phyloP scores from a whole-genome alignment of 1,140 invertebrate species.

The Lordiphosa stackelbergi region DNA sequence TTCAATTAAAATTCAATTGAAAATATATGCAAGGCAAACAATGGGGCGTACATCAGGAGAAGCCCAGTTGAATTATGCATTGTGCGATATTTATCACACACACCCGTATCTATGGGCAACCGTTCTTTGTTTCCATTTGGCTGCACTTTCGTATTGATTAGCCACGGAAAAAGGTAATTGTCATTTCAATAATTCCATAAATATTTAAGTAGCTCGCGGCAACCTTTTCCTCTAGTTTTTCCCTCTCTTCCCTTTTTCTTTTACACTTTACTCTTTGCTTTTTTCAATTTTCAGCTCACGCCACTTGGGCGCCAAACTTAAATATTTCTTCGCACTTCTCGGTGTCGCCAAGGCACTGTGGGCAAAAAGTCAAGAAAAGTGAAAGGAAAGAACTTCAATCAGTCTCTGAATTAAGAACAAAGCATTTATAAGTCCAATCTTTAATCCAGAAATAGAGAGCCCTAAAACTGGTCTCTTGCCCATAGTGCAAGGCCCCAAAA shows the following conservation, averaged over 20 bases:
- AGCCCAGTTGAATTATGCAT: constrained; percentile 49
- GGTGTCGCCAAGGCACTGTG: constrained; percentile 22
- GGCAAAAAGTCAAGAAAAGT: too few species aligned
- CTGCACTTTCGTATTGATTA: constrained; percentile 42
- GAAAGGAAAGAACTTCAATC: too few species aligned
- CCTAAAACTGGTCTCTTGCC: too few species aligned
- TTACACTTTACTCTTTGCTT: constrained; percentile 13
- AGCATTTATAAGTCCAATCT: too few species aligned
- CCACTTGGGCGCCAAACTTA: constrained; percentile 38
- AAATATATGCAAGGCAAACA: constrained; percentile 69
- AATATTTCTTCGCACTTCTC: constrained; percentile 72
- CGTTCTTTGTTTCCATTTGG: neutral
- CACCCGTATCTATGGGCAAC: neutral
- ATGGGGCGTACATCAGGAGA: constrained; percentile 53
- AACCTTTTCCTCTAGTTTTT: constrained; percentile 7
- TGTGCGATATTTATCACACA: constrained; percentile 37
- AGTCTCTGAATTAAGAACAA: too few species aligned
- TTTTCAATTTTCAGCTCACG: constrained; percentile 41
- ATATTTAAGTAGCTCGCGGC: constrained; percentile 29
- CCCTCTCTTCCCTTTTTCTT: neutral
- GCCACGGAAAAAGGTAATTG: constrained; percentile 37
- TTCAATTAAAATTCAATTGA: constrained; percentile 74
- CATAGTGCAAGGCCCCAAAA: constrained; percentile 19
- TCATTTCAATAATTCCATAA: constrained; percentile 52
- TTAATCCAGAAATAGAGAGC: too few species aligned